Percentiles rank a stretch among this genome's conserved stretches.
Evolutionary conservation across 2,797 vertebrate genomes (phyloP).

Genomic region (Enteromius afrohamiltoni): DNA sequence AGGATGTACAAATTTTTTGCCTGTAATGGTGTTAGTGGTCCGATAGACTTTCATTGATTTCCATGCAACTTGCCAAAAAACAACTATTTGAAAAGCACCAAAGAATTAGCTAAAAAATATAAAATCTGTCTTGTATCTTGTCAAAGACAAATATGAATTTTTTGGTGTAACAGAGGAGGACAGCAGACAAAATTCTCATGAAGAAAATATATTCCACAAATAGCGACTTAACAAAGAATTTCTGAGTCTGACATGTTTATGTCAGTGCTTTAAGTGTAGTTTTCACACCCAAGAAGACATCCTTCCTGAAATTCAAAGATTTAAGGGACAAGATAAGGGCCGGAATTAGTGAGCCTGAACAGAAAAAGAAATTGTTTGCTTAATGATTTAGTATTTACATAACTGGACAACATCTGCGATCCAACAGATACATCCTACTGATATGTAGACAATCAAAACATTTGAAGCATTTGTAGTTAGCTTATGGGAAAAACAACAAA

Average conservation of each 20-base stretch:
- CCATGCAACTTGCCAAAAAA: neutral
- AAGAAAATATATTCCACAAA: constrained; percentile 41
- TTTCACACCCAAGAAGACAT: constrained; percentile 34
- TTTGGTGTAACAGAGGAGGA: neutral
- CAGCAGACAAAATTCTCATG: constrained; percentile 17
- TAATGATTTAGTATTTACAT: neutral
- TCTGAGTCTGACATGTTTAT: constrained; percentile 3
- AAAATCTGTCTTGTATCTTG: neutral
- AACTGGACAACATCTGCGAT: constrained; percentile 12
- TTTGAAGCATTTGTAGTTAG: constrained; percentile 3
- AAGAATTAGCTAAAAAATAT: neutral
- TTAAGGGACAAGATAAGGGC: constrained; percentile 26
- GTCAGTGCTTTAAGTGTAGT: constrained; percentile 26
- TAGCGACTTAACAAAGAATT: neutral
- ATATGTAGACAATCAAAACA: constrained; percentile 26
- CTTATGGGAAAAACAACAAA: constrained; percentile 13
- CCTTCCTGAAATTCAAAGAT: constrained; percentile 25
- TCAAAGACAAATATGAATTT: neutral
- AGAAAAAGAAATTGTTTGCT: neutral
- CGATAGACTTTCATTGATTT: neutral
- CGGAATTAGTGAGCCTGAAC: neutral
- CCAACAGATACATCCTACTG: neutral
- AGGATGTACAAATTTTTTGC: neutral
- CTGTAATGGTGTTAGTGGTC: neutral
- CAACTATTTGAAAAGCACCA: neutral